Base-by-base conservation (phyloP, 2,888 invertebrate species). In the Pelosia muscerda region DNA sequence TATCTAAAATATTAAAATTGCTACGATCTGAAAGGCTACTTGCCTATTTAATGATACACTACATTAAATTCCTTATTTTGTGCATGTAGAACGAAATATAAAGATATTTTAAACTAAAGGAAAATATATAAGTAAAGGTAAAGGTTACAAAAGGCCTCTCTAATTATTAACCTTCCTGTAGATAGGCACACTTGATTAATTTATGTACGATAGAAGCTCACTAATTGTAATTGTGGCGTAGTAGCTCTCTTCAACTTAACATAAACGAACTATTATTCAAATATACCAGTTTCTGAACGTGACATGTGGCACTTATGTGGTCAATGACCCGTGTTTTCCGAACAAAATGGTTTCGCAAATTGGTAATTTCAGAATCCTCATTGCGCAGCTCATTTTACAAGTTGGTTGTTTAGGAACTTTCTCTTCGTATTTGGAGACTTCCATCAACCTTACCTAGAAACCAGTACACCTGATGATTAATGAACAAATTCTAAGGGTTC, bases 261-360 rank as follows among this genome's bases (percentile, higher is more conserved):
- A 59, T 54, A 67, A 67, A 54, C 63, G 38, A 28, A 53, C 63
- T 59, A 58, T 53, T 60, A 49, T 68, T 64, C 60, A 68, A 68
- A 60, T 38, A 42, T 49, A 67, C 31, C 8, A 57, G 57, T 67
- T 62, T 49, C 15, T 26, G 57, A 31, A 31, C 15, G 25, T n/a
- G 23, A 31, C 15, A 34, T 11, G 23, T 10, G 15, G 10, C 22
- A n/a, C 0, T 61, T 11, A 6, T 63, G 63, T 34, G 31, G 31
- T 22, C n/a, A 63, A 23, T 22, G 62, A 53, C 31, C 31, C 31
- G 53, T 38, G 19, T 15, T 5, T 34, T 9, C 8, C 38, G 38
- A 25, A 28, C 19, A 4, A 10, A 2, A n/a, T 49, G n/a, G n/a
- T 49, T n/a, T 49, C n/a, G 49, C 9, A 9, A 19, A 19, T n/a